Conservation (phyloP, 53 echinoderm and acorn worm species). For the Mesocentrotus franciscanus region DNA sequence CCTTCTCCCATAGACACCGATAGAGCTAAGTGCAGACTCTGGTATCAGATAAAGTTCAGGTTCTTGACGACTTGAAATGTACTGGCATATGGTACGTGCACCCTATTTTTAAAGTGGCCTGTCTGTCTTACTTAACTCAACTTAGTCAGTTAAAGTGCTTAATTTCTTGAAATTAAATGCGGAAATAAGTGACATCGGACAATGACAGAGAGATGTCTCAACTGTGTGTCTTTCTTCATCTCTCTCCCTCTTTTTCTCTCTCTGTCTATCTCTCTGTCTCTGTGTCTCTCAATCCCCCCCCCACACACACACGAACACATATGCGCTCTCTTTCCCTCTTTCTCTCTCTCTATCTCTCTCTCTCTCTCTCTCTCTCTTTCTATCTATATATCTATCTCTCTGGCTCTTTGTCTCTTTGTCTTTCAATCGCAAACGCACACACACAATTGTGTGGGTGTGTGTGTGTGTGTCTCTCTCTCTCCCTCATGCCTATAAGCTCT, state of each 20-base stretch:
- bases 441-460: too few species aligned
- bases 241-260: not conserved
- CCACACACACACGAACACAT: not conserved
- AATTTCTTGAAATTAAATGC: not conserved
- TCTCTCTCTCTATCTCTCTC: not conserved
- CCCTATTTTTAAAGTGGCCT: not conserved
- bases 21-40: not conserved
- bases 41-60: not conserved
- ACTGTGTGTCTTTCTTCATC: not conserved
- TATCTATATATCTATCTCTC: not conserved
- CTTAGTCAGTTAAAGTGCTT: not conserved
- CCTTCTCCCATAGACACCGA: not conserved
- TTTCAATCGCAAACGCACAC: not conserved
- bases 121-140: not conserved
- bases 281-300: not conserved
- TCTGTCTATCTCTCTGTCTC: not conserved
- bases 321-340: not conserved
- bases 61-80: not conserved
- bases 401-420: not conserved
- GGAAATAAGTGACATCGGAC: slow-evolving; percentile 21
- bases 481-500: not conserved
- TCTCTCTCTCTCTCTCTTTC: not conserved
- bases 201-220: slow-evolving; percentile 3
- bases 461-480: not conserved
- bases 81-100: not conserved